Conservation (phyloP, 2,113 vertebrate species). For the Nothocercus julius region DNA sequence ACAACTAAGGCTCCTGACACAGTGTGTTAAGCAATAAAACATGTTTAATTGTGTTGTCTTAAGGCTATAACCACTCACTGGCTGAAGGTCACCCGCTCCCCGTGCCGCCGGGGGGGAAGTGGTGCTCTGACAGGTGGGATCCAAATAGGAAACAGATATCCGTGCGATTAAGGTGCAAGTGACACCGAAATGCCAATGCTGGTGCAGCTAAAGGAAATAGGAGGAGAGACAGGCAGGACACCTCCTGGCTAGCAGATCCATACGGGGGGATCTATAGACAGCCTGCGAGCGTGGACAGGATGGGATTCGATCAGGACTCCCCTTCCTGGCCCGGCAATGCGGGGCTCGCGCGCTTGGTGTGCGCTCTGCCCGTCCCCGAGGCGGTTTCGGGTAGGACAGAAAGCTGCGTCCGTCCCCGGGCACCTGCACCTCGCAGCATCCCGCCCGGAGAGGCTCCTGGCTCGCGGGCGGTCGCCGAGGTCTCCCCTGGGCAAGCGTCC, state of each 20-base stretch:
- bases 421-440: not conserved
- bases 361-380: not conserved
- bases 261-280: not conserved
- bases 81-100: conserved; percentile 37
- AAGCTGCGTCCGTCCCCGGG: rapidly evolving
- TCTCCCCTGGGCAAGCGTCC: not conserved
- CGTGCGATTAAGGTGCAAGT: not conserved
- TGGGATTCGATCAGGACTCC: not conserved
- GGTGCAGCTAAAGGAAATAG: not conserved
- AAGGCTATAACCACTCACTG: conserved; percentile 22
- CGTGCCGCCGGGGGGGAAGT: not conserved
- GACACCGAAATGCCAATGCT: not conserved
- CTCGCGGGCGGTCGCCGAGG: not conserved
- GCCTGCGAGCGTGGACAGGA: not conserved
- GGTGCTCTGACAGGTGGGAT: conserved; percentile 39
- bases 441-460: not conserved
- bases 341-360: rapidly evolving
- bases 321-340: not conserved
- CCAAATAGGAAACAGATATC: conserved; percentile 8
- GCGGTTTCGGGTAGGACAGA: not conserved
- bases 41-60: conserved; percentile 54
- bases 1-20: conserved; percentile 39
- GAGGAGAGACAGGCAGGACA: not conserved
- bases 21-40: conserved; percentile 27
- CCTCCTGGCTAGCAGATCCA: not conserved